Percentiles rank a stretch among this genome's conserved stretches.
phyloP scores from a whole-genome alignment of 2,797 vertebrate genomes.

The Anguilla marmorata region DNA sequence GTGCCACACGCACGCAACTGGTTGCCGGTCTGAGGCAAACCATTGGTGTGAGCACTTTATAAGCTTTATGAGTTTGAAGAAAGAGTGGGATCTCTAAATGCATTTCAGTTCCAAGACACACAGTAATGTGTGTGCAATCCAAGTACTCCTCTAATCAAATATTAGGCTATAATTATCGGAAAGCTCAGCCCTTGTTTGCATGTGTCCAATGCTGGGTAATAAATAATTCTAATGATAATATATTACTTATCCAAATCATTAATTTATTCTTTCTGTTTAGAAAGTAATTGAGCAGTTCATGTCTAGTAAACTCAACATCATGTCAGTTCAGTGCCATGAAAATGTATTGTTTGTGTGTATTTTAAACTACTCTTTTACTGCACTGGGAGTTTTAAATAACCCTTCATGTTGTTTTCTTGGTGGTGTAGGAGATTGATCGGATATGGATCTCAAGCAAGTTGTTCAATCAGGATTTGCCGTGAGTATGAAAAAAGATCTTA shows the following conservation, averaged over 20 bases:
- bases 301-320: neutral
- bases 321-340: neutral
- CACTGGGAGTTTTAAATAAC: neutral
- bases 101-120: neutral
- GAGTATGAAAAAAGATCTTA: conserved; percentile 60
- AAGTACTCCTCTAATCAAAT: neutral
- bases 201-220: no score
- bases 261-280: neutral
- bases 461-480: conserved; percentile 90
- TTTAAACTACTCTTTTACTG: neutral
- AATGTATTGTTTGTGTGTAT: neutral
- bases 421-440: conserved; percentile 87
- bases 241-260: neutral
- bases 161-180: no score
- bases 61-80: neutral
- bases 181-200: no score
- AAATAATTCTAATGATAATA: neutral
- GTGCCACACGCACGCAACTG: neutral
- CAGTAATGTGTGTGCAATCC: neutral
- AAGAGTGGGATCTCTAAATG: neutral
- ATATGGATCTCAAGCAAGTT: conserved; percentile 95
- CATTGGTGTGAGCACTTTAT: neutral
- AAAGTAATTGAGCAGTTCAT: neutral
- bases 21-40: neutral
- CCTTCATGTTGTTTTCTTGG: conserved; percentile 45